Percentiles rank a stretch among this genome's conserved stretches.
These are phyloP conservation scores for Antechinus flavipes DNA, from an alignment of 2,113 vertebrate genomes.

Conservation along the genomic window DNA sequence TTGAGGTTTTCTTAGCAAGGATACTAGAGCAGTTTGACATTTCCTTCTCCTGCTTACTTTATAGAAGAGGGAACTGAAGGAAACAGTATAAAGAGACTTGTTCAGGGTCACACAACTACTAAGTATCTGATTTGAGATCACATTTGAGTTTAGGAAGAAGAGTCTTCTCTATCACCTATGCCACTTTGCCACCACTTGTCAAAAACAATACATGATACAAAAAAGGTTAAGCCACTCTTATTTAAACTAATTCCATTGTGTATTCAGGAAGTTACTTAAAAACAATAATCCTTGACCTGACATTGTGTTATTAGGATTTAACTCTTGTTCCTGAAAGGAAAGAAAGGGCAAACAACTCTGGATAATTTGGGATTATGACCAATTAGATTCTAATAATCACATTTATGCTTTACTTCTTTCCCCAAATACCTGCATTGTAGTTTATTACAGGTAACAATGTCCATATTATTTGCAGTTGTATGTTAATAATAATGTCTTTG, in stretches of 20 bases:
- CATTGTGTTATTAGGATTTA: neutral
- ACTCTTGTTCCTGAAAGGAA: neutral
- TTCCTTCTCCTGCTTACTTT: too few relatives aligned
- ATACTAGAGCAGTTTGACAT: too few relatives aligned
- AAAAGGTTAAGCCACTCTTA: neutral
- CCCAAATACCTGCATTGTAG: neutral
- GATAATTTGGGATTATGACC: neutral
- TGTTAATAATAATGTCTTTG: neutral
- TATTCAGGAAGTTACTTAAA: neutral
- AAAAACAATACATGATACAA: neutral
- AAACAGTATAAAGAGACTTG: too few relatives aligned
- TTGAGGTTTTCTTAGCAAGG: too few relatives aligned
- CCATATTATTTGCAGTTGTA: neutral
- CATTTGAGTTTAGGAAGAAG: too few relatives aligned
- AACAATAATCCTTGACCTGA: neutral
- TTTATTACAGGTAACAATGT: neutral
- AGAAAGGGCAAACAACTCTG: neutral
- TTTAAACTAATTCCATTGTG: neutral
- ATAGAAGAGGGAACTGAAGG: too few relatives aligned
- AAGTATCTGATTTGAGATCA: too few relatives aligned
- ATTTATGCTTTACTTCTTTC: neutral
- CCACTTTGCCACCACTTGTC: neutral
- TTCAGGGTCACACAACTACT: too few relatives aligned
- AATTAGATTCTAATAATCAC: neutral
- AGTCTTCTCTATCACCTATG: too few relatives aligned